Conservation (phyloP, 2,888 invertebrate genomes). For the Agrochola lota region DNA sequence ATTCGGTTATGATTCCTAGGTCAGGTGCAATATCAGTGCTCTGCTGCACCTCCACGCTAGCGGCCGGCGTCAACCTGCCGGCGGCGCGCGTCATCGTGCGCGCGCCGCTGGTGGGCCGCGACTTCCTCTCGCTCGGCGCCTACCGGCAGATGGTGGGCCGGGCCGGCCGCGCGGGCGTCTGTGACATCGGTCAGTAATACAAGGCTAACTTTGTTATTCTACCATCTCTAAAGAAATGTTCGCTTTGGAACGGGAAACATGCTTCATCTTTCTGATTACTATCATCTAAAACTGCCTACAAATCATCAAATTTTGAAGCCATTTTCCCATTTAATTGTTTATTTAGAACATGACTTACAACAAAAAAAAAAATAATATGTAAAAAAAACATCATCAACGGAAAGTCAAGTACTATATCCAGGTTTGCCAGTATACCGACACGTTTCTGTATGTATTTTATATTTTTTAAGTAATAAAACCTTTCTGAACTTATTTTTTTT, state of each 20-base stretch:
- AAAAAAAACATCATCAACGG: neutral
- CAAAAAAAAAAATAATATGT: neutral
- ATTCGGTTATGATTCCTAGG: constrained; percentile 73
- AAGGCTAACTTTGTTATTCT: too few relatives aligned
- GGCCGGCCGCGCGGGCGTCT: constrained; percentile 97
- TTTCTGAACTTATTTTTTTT: too few relatives aligned
- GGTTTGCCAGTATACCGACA: neutral
- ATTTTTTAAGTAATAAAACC: neutral
- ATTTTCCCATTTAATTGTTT: neutral
- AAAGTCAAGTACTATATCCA: neutral
- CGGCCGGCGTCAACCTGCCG: constrained; percentile 99
- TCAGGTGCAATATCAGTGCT: constrained; percentile 96
- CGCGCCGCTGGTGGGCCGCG: constrained; percentile 95
- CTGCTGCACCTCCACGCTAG: constrained; percentile 98
- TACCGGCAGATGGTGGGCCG: constrained; percentile 99
- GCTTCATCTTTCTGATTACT: too few relatives aligned
- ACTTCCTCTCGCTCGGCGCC: constrained; percentile 93
- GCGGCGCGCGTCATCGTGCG: constrained; percentile 97
- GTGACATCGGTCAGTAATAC: constrained; percentile 89
- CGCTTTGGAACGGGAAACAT: too few relatives aligned
- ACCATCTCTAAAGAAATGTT: too few relatives aligned
- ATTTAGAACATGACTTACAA: neutral
- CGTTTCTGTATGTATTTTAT: neutral
- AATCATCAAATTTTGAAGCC: neutral
- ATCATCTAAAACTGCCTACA: too few relatives aligned